Percentiles rank a stretch among this genome's conserved stretches.
Conservation (phyloP, 2,797 vertebrate genomes). For the Peromyscus aztecus region DNA sequence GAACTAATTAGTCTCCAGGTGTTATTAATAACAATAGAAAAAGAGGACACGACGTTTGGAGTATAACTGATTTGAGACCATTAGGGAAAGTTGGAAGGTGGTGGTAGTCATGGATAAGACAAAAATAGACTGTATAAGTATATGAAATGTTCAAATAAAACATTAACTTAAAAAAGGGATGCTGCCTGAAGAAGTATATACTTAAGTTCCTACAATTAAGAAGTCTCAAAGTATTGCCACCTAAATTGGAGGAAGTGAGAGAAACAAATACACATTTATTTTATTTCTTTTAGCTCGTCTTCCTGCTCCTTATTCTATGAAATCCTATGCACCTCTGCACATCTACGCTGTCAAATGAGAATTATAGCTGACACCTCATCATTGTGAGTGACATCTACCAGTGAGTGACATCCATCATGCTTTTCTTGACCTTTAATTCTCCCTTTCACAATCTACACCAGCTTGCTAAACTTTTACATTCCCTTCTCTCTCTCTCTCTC, state of each 20-base stretch:
- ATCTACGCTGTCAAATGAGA: not conserved
- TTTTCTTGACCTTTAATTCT: not conserved
- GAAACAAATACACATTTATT: not conserved
- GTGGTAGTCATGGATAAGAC: not conserved
- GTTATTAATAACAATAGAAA: not conserved
- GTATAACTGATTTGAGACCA: not conserved
- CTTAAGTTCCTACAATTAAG: not conserved
- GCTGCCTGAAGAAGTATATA: not conserved
- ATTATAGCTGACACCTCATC: not conserved
- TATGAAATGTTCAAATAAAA: not conserved
- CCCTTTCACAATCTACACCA: not conserved
- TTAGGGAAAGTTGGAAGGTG: not conserved
- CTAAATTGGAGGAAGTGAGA: not conserved
- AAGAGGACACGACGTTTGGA: not conserved
- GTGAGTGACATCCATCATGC: not conserved
- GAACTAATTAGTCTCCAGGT: not conserved
- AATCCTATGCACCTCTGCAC: not conserved
- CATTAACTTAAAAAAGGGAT: not conserved
- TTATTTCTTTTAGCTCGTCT: not conserved
- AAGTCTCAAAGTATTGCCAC: not conserved
- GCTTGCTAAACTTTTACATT: not conserved
- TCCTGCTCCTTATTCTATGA: not conserved
- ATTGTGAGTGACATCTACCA: not conserved
- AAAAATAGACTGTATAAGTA: not conserved
- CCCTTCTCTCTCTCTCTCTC: not conserved